Evolutionary conservation across 2,797 vertebrate species (phyloP), one percentile per base, ranked within the genome.

Genomic region (Neosilurus hyrtlii): DNA sequence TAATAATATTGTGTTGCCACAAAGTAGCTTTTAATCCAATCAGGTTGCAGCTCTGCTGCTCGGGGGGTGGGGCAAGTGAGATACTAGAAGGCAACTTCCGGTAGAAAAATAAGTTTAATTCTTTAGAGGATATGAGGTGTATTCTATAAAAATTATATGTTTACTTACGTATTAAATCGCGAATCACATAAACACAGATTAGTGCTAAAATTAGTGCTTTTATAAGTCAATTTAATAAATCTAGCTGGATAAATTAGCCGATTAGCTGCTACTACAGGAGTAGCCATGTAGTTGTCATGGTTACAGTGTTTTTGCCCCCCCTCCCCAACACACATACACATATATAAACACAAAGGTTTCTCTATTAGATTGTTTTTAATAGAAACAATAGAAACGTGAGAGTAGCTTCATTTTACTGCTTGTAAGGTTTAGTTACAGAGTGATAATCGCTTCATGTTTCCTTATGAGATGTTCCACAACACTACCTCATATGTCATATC

Each of bases 1-100:
- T 20, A 67, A 67, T 3, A 67, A n/a, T n/a, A n/a, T n/a, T n/a
- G n/a, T n/a, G n/a, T n/a, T n/a, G n/a, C n/a, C n/a, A n/a, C n/a
- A n/a, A n/a, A n/a, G n/a, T n/a, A n/a, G n/a, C n/a, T 67, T 49
- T 9, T 43, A 10, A 70, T 49, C 67, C 67, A 70, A 70, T 70
- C 37, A 49, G 67, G 9, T 8, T 24, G 63, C 63, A 66, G 35
- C 16, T 11, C 18, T 1, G 2, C 18, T 1, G 9, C 66, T 68
- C 1, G n/a, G 0, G 30, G 35, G 66, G 66, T 35, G 35, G 35
- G 9, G 66, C 18, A 20, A 68, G 35, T 68, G 18, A 67, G 3
- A 67, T 10, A 67, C 16, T 20, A 18, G 3, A 35, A 18, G 11
- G 6, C 30, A 16, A 18, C 9, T 65, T 65, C 24, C 24, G 4